Percentiles rank a stretch among this genome's conserved stretches.
Conservation (phyloP, 2,113 vertebrate species). For the Harpagus bidentatus region DNA sequence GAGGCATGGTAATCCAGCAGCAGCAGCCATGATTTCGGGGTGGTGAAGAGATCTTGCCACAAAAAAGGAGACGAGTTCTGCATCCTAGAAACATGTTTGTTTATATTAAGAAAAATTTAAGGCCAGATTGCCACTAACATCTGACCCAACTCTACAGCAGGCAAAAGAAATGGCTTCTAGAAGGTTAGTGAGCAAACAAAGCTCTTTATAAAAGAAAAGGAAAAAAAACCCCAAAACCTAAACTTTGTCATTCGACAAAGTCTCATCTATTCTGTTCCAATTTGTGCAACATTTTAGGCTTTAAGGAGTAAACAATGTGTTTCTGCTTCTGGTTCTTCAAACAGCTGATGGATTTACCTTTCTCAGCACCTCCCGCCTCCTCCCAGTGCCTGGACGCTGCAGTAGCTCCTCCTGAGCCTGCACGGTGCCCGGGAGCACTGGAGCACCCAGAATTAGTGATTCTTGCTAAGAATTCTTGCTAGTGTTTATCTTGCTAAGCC, state of each 20-base stretch:
- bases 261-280: neutral
- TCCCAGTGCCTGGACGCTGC: rapidly evolving
- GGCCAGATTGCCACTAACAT: neutral
- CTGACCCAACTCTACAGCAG: neutral
- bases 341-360: neutral
- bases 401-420: neutral
- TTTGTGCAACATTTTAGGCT: neutral
- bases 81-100: neutral
- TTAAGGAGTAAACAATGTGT: neutral
- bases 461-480: no score
- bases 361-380: neutral
- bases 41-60: neutral
- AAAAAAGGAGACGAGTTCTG: neutral
- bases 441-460: neutral
- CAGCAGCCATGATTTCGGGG: neutral
- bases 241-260: neutral
- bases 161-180: neutral
- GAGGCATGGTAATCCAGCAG: neutral
- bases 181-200: neutral
- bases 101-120: neutral
- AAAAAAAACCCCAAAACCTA: rapidly evolving
- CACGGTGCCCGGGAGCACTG: neutral
- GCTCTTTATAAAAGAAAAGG: neutral
- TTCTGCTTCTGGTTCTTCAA: neutral
- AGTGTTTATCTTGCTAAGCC: neutral